A percentile compares a stretch with the other conserved stretches of the same genome.
phyloP scores from a whole-genome alignment of 2,113 vertebrate species.

The Ivindomyrus marchei region DNA sequence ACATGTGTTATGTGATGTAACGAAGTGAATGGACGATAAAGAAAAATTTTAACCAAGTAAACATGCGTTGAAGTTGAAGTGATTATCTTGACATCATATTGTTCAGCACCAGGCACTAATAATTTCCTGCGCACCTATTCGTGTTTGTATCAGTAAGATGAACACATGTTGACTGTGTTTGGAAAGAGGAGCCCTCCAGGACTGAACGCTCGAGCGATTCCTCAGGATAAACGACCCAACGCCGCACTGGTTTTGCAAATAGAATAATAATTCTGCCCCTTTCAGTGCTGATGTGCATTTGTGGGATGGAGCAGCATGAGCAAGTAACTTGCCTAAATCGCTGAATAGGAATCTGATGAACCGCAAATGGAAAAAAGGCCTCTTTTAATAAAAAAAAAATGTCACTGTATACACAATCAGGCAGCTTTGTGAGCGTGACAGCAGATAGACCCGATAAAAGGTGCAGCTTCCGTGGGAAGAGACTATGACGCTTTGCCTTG shows the following conservation, averaged over 20 bases:
- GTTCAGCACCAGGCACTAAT: neutral
- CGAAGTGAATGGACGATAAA: neutral
- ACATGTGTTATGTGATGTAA: neutral
- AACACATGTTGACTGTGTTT: neutral
- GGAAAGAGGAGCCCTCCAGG: neutral
- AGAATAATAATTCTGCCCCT: neutral
- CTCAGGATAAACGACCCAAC: neutral
- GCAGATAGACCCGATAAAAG: neutral
- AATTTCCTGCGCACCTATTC: neutral
- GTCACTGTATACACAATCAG: slow-evolving; percentile 9
- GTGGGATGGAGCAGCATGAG: neutral
- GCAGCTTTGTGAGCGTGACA: neutral
- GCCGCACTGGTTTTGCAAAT: neutral
- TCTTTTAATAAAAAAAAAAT: slow-evolving; percentile 16
- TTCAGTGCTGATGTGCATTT: slow-evolving; percentile 12
- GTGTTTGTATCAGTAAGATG: neutral
- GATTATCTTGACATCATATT: neutral
- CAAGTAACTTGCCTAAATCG: neutral
- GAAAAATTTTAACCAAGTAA: neutral
- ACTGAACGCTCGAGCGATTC: neutral
- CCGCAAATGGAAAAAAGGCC: neutral
- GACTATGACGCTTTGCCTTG: neutral
- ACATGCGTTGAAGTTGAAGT: neutral
- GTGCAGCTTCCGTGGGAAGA: neutral
- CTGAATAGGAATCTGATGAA: slow-evolving; percentile 14